Base-by-base conservation (phyloP, 2,113 vertebrate genomes). In the Ictidomys tridecemlineatus region DNA sequence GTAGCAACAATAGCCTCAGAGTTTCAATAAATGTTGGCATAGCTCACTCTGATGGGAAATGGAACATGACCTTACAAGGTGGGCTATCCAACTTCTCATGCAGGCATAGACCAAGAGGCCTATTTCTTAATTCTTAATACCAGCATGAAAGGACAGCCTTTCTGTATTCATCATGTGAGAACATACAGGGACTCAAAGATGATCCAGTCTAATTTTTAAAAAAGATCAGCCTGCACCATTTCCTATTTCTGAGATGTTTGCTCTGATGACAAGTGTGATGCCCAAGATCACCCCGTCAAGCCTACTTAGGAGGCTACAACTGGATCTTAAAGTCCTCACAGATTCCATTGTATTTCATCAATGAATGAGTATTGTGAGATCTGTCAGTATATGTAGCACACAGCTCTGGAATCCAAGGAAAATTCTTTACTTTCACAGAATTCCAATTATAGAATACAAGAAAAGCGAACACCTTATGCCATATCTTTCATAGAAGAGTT, bases 41-140 rank as follows among this genome's bases (percentile, higher is more conserved):
- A 89, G 37, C 70, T 96, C 74, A 92, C 65, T 18, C n/a, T 80
- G n/a, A 84, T 67, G 39, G 63, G 39, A 95, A 95, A 84, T 80
- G 32, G 34, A 92, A 73, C 42, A 77, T 1, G 5, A 79, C 14
- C 4, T 22, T 70, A 89, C 48, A 97, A 76, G 61, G 32, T 78
- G 37, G 79, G 37, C 20, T 56, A 42, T 39, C 32, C 37, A 56
- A 22, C 8, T 11, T 61, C 26, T 92, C 48, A 87, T 42, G 84
- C 13, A 56, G 78, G 18, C 30, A 61, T 74, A 85, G 70, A 82
- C 30, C 18, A 48, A 91, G 2, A 91, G 51, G 34, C 16, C 73
- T 42, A 51, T 86, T 96, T 86, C 48, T 96, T 39, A 85, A 9
- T 58, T 86, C 76, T 96, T 67, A n/a, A 37, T 24, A 58, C n/a